Evolutionary conservation across 2,113 vertebrate species (phyloP), one percentile per base, ranked within the genome.

Genomic region (Nesogale talazaci): DNA sequence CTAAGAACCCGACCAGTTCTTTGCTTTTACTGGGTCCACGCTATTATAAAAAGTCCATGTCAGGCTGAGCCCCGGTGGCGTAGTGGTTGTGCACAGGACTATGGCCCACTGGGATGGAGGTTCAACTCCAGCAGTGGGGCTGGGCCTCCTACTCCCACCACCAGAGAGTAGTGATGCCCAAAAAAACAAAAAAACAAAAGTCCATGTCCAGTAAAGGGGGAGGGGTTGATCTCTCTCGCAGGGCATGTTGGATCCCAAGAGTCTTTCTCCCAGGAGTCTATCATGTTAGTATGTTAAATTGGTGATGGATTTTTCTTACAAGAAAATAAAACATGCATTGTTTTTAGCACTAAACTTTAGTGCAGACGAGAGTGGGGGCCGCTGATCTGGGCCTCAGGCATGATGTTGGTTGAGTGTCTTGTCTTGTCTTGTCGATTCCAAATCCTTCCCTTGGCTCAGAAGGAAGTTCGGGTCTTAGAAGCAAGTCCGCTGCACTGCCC

Each of bases 251-350:
- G 25, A 25, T 6, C 63, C 25, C 59, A 61, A 19, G 59, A 23
- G 22, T 61, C 59, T 52, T 52, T 52, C 6, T 6, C 38, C 42
- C 27, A 74, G n/a, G n/a, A n/a, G n/a, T 80, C 17, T 74, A 7
- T 74, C 19, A 65, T 72, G 83, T 46, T 12, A 83, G 82, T 74
- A 86, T 83, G 36, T 74, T 3, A 0, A 69, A 63, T 6, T 52
- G 46, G 59, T 61, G 59, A 20, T 61, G 3, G 36, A n/a, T 46
- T 87, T 93, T 81, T 93, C 76, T 22, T 89, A 93, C 15, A 52
- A 61, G 56, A 25, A 86, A 65, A 61, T 40, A 67, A 94, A 94
- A 76, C 59, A 91, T n/a, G 22, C 74, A 27, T 3, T 76, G 23
- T 59, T 94, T 67, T 52, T 61, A 46, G 70, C 57, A 79, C 40